A percentile compares a stretch with the other conserved stretches of the same genome.
Conservation (phyloP, 1,140 invertebrate genomes). For the Plectrocnemia conspersa region DNA sequence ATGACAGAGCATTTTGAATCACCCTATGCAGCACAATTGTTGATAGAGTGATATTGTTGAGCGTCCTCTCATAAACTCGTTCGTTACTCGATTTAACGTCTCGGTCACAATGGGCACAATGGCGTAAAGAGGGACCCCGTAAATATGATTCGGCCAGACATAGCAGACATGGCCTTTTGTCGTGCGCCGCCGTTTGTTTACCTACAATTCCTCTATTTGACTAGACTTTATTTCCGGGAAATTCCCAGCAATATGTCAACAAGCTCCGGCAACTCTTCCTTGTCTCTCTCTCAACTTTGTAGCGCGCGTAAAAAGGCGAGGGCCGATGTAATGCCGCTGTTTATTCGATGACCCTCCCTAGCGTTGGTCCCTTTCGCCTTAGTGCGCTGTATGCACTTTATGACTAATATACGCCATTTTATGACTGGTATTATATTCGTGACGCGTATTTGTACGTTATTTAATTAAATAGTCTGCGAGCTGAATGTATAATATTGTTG, state of each 20-base stretch:
- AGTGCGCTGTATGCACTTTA: too few relatives aligned
- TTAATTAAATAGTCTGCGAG: too few relatives aligned
- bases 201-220: conserved; percentile 33
- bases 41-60: too few relatives aligned
- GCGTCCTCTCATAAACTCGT: too few relatives aligned
- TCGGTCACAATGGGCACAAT: conserved; percentile 1
- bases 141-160: conserved; percentile 4
- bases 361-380: too few relatives aligned
- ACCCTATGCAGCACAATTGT: too few relatives aligned
- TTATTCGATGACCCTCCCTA: conserved; percentile 18
- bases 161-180: conserved; percentile 3
- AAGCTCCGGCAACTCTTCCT: conserved; percentile 27
- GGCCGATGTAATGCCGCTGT: conserved; percentile 29
- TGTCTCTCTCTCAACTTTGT: conserved; percentile 32
- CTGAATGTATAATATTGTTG: too few relatives aligned
- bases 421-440: too few relatives aligned
- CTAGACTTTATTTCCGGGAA: conserved; percentile 33
- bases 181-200: conserved; percentile 17
- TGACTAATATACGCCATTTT: too few relatives aligned
- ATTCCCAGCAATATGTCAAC: conserved; percentile 34
- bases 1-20: too few relatives aligned
- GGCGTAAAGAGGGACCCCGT: background rate
- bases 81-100: background rate
- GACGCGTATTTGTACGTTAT: too few relatives aligned
- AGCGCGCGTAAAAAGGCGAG: conserved; percentile 27